Percentiles rank a stretch among this genome's conserved stretches.
Evolutionary conservation across 2,797 vertebrate species (phyloP).

Genomic region (Schizopygopsis malacanthus): DNA sequence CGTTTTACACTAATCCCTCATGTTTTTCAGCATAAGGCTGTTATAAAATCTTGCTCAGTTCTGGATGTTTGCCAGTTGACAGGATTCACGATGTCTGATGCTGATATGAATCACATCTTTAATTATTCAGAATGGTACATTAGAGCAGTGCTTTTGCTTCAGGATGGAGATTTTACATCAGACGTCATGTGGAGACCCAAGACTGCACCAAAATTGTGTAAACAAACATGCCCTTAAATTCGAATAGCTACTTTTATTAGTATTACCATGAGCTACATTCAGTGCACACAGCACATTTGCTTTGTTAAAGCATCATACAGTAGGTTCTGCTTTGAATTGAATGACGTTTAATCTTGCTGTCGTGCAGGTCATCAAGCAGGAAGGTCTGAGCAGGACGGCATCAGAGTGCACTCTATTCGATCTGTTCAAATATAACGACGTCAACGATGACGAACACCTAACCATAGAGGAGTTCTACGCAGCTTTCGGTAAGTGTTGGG

Average conservation of each 20-base stretch:
- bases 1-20: conserved; percentile 36
- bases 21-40: conserved; percentile 26
- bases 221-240: conserved; percentile 13
- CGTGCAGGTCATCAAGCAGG: conserved; percentile 88
- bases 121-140: conserved; percentile 22
- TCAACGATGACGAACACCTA: conserved; percentile 86
- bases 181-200: conserved; percentile 16
- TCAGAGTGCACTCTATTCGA: conserved; percentile 91
- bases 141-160: conserved; percentile 9
- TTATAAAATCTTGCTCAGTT: conserved; percentile 30
- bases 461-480: conserved; percentile 91
- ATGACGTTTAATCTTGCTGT: conserved; percentile 27
- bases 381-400: conserved; percentile 84
- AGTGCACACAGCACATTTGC: background rate
- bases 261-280: background rate
- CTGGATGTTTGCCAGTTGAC: conserved; percentile 23
- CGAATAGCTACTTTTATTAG: background rate
- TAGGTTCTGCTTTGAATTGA: background rate
- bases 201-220: background rate
- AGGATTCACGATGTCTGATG: conserved; percentile 19
- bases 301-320: background rate
- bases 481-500: conserved; percentile 87
- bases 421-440: conserved; percentile 92
- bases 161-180: conserved; percentile 19
- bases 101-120: conserved; percentile 36